A percentile compares a stretch with the other conserved stretches of the same genome.
Evolutionary conservation across 2,113 vertebrate species (phyloP).

Genomic region (Albula goreensis): DNA sequence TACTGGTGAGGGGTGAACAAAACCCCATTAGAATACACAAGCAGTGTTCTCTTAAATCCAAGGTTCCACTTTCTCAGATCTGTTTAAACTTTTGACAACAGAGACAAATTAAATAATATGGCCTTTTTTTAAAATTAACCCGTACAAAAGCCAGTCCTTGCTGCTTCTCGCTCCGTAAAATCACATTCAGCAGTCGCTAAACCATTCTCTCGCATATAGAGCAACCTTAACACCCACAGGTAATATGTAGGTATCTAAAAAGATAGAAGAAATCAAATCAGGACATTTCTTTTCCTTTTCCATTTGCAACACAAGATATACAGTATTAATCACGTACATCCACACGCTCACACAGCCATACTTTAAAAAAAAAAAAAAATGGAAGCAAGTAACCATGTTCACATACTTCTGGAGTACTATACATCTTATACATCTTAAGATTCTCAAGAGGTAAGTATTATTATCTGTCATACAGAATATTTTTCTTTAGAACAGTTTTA

Average conservation of each 20-base stretch:
- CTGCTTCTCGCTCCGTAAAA: slow-evolving; percentile 75
- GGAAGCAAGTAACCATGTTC: slow-evolving; percentile 70
- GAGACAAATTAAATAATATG: slow-evolving; percentile 77
- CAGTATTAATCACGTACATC: slow-evolving; percentile 73
- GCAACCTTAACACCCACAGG: slow-evolving; percentile 69
- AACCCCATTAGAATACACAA: slow-evolving; percentile 39
- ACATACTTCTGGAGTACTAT: slow-evolving; percentile 66
- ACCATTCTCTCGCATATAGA: slow-evolving; percentile 68
- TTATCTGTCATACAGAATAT: slow-evolving; percentile 74
- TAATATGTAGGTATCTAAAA: slow-evolving; percentile 64
- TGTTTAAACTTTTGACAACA: slow-evolving; percentile 71
- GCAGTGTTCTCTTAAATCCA: slow-evolving; percentile 62
- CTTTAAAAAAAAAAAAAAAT: slow-evolving; percentile 34
- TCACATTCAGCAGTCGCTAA: slow-evolving; percentile 81
- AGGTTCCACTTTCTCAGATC: slow-evolving; percentile 73
- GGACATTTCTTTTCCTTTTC: slow-evolving; percentile 63
- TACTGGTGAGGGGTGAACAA: slow-evolving; percentile 36
- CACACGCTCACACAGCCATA: slow-evolving; percentile 54
- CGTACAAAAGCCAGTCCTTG: slow-evolving; percentile 77
- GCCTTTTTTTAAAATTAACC: slow-evolving; percentile 76
- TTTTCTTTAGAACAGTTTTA: slow-evolving; percentile 57
- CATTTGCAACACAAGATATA: slow-evolving; percentile 73
- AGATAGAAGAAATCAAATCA: slow-evolving; percentile 54
- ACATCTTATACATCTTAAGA: slow-evolving; percentile 45
- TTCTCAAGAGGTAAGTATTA: slow-evolving; percentile 74